Base-by-base conservation (phyloP, 2,113 vertebrate species). In the Passer domesticus region DNA sequence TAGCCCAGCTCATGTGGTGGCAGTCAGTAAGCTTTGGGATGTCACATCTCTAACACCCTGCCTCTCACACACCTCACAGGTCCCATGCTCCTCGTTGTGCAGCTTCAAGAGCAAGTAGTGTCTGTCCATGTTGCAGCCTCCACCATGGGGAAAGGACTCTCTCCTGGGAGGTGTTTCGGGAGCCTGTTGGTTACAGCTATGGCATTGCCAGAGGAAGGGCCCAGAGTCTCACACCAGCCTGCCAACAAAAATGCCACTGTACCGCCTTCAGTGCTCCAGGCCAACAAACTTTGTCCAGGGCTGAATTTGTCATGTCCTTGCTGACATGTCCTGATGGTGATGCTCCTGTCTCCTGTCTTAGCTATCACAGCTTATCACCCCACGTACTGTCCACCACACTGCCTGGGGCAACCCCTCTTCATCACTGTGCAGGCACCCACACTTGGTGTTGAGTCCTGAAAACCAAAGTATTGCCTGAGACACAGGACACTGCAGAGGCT, bases 301-400 rank as follows among this genome's bases (percentile, higher is more conserved):
- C 52, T 89, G 64, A 53, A 70, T 75, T 68, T 70, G 59, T 1
- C 0, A 17, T 52, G 9, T 80, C 49, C 49, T 68, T 19, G 7
- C 44, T 55, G 44, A 31, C 10, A 5, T 2, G 33, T 69, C 50
- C 62, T 60, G 53, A 28, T 33, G 28, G 9, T 30, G 13, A 30
- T 69, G 50, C 35, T 83, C 31, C 50, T 44, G 44, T 58, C 55
- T 66, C 23, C 55, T 72, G 43, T n/a, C 1, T 0, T 43, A 39
- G 28, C 78, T 52, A 33, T n/a, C 5, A 10, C 1, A 3, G 27
- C 9, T 79, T 56, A 33, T 15, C 68, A 64, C 14, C 6, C 22
- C 15, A 22, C 0, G 0, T 47, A 2, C 39, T 80, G n/a, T 27
- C 28, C 35, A n/a, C 17, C 5, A 5, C n/a, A 31, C 23, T 79